phyloP scores from a whole-genome alignment of 64 coral and sea anemone species.

The Exaiptasia diaphana region DNA sequence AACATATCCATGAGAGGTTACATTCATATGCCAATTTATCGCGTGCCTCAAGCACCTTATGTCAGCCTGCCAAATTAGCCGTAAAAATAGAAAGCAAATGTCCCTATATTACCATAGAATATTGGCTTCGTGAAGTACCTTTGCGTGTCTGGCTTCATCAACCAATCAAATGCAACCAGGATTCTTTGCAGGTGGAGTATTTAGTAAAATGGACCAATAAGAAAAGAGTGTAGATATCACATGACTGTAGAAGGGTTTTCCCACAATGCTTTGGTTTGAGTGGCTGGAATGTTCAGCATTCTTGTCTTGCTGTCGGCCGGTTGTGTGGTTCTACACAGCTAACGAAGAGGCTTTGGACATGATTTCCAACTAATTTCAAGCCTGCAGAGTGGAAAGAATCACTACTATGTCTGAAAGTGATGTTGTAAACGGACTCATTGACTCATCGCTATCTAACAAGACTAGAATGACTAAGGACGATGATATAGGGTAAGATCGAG shows the following conservation, averaged over 20 bases:
- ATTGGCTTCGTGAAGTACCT: background rate
- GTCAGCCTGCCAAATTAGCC: slow-evolving; percentile 74
- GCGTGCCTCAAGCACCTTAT: slow-evolving; percentile 59
- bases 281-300: slow-evolving; percentile 77
- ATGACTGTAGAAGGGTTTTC: slow-evolving; percentile 78
- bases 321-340: too few relatives aligned
- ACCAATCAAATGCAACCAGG: slow-evolving; percentile 56
- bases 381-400: slow-evolving; percentile 54
- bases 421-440: slow-evolving; percentile 76
- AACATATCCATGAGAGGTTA: too few relatives aligned
- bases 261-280: slow-evolving; percentile 71
- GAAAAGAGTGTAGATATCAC: background rate
- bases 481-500: slow-evolving; percentile 85
- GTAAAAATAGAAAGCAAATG: slow-evolving; percentile 36
- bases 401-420: slow-evolving; percentile 66
- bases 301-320: too few relatives aligned
- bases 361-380: slow-evolving; percentile 31
- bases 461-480: slow-evolving; percentile 94
- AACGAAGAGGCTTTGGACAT: slow-evolving; percentile 10
- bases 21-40: too few relatives aligned
- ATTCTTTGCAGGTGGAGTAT: slow-evolving; percentile 18
- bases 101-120: background rate
- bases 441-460: slow-evolving; percentile 60
- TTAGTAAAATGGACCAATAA: slow-evolving; percentile 28
- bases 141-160: slow-evolving; percentile 33